Conservation (phyloP, 2,797 vertebrate genomes). For the Triplophysa yarkandensis region DNA sequence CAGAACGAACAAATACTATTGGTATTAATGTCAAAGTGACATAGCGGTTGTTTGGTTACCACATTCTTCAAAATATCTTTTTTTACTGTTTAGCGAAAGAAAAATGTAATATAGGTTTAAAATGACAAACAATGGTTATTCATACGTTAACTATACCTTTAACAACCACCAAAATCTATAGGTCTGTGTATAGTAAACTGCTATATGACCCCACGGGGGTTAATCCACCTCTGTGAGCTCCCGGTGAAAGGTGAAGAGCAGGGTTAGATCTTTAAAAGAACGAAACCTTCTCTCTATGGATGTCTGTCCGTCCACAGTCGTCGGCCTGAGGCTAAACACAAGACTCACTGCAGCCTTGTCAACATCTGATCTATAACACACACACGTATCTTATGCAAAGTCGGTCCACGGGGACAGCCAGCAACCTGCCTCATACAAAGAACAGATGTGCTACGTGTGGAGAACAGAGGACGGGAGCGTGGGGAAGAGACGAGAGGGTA, state of each 20-base stretch:
- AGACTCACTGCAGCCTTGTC: slow-evolving; percentile 42
- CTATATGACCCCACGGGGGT: background rate
- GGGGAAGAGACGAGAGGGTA: slow-evolving; percentile 32
- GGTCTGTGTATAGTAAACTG: no score
- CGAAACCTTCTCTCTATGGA: background rate
- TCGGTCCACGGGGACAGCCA: slow-evolving; percentile 13
- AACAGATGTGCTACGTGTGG: slow-evolving; percentile 41
- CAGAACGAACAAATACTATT: no score
- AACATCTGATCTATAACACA: slow-evolving; percentile 35
- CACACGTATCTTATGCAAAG: slow-evolving; percentile 32
- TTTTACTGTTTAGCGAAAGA: no score
- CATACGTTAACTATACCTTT: no score
- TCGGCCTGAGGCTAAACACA: slow-evolving; percentile 8
- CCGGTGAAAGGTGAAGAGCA: background rate
- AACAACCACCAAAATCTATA: no score
- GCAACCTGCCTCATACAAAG: slow-evolving; percentile 20
- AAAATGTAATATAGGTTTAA: no score
- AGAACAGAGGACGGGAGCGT: slow-evolving; percentile 12
- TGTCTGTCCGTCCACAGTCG: background rate
- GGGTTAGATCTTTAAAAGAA: background rate
- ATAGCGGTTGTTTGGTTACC: no score
- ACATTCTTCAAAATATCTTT: no score
- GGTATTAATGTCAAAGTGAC: no score
- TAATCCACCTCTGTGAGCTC: background rate
- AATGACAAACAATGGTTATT: no score